Evolutionary conservation across 2,888 invertebrate genomes (phyloP).

Genomic region (Tenthredo distinguenda): DNA sequence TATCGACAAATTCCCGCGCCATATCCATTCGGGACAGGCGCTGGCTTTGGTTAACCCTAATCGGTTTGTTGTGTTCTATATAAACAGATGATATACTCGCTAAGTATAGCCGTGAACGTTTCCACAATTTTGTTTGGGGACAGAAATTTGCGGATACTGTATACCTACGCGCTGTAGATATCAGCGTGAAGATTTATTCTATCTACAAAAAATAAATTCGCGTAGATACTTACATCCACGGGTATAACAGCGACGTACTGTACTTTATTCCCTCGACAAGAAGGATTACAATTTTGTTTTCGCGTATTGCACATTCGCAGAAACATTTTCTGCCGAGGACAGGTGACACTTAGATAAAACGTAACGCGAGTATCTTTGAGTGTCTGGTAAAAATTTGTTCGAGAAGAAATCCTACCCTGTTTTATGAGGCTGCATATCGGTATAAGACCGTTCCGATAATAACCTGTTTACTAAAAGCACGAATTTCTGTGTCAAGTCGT

Average conservation of each 20-base stretch:
- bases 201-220: not conserved
- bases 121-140: not conserved
- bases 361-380: not conserved
- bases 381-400: not conserved
- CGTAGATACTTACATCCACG: not conserved
- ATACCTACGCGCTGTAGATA: not conserved
- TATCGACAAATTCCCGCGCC: constrained; percentile 25
- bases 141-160: not conserved
- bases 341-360: not conserved
- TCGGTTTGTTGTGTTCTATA: constrained; percentile 37
- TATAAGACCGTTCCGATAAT: not conserved
- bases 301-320: not conserved
- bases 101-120: not conserved
- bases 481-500: not conserved
- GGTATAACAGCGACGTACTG: not conserved
- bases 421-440: not conserved
- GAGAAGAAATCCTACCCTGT: not conserved
- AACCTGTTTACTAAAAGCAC: not conserved
- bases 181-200: not conserved
- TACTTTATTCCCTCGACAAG: not conserved
- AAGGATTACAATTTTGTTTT: not conserved
- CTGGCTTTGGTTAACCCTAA: constrained; percentile 26
- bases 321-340: not conserved
- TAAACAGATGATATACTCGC: constrained; percentile 11
- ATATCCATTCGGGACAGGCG: constrained; percentile 38